phyloP scores from a whole-genome alignment of 2,113 vertebrate genomes.

The Galeopterus variegatus region DNA sequence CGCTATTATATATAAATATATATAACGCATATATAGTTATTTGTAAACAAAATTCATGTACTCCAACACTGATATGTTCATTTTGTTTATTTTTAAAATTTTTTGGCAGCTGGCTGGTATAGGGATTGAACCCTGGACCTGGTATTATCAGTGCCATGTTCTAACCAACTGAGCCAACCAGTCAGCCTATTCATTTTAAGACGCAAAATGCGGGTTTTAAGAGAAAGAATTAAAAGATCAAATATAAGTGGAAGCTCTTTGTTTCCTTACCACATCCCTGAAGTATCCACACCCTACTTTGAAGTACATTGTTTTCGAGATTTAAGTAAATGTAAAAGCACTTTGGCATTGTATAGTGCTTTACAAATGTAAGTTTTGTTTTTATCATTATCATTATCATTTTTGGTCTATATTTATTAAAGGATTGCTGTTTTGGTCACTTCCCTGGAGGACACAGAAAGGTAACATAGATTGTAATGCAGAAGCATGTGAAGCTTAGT shows the following conservation, averaged over 20 bases:
- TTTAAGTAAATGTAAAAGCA: background rate
- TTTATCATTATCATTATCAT: background rate
- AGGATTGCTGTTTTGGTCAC: background rate
- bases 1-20: background rate
- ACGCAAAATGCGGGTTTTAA: background rate
- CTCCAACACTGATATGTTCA: background rate
- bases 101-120: too few relatives aligned
- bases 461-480: background rate
- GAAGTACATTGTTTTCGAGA: background rate
- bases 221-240: constrained; percentile 21
- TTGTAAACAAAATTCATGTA: constrained; percentile 39
- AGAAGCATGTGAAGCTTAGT: fast-evolving
- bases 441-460: background rate
- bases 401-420: background rate
- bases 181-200: constrained; percentile 13
- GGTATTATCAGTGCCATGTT: too few relatives aligned
- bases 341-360: background rate
- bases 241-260: background rate
- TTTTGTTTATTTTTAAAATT: constrained; percentile 25
- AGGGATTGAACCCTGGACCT: too few relatives aligned
- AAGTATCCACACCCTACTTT: background rate
- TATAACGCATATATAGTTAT: background rate
- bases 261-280: background rate
- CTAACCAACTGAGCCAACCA: too few relatives aligned
- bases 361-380: background rate